phyloP scores from a whole-genome alignment of 2,113 vertebrate genomes.

The Xyliphius kryptos region DNA sequence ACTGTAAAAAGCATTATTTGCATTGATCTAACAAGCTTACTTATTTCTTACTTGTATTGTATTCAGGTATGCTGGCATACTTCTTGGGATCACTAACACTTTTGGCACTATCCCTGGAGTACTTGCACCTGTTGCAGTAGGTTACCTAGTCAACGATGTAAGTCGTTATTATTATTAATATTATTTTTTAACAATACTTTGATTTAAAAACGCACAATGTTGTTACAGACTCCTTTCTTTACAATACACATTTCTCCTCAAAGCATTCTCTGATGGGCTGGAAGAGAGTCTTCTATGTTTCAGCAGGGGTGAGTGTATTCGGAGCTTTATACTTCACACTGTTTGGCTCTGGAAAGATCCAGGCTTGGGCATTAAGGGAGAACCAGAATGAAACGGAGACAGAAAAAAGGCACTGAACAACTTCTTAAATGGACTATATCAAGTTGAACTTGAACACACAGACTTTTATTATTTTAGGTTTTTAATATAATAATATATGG shows the following conservation, averaged over 20 bases:
- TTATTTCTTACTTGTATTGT: background rate
- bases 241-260: background rate
- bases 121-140: conserved; percentile 56
- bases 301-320: conserved; percentile 51
- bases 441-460: too few relatives aligned
- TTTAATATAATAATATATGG: too few relatives aligned
- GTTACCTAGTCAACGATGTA: conserved; percentile 63
- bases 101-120: conserved; percentile 64
- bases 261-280: conserved; percentile 63
- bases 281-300: conserved; percentile 63
- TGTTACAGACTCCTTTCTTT: too few relatives aligned
- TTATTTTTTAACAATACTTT: too few relatives aligned
- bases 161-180: conserved; percentile 36
- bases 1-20: too few relatives aligned
- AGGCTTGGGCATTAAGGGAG: conserved; percentile 61
- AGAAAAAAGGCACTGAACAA: too few relatives aligned
- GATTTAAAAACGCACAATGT: too few relatives aligned
- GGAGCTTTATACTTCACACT: conserved; percentile 56
- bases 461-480: too few relatives aligned
- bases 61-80: conserved; percentile 56
- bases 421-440: too few relatives aligned
- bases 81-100: conserved; percentile 71
- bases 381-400: too few relatives aligned
- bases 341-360: conserved; percentile 60
- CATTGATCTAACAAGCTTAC: background rate